Evolutionary conservation across 2,797 vertebrate genomes (phyloP).

Genomic region (Ciconia nigra): DNA sequence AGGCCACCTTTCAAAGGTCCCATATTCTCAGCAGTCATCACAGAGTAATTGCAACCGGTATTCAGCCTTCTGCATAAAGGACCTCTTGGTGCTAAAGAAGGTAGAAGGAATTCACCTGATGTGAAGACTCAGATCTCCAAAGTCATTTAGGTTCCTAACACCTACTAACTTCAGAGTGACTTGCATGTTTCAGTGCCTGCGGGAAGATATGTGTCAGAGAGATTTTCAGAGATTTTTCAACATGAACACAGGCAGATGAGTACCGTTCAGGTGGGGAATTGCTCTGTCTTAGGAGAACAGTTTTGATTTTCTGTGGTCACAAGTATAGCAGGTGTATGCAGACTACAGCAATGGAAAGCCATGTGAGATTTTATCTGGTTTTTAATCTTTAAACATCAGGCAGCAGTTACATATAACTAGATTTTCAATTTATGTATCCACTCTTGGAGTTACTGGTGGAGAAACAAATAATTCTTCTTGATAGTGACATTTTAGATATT

Average conservation of each 20-base stretch:
- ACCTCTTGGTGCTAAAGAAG: neutral
- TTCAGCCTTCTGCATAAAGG: neutral
- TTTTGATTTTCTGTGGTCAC: neutral
- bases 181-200: neutral
- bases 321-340: neutral
- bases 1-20: neutral
- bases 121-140: neutral
- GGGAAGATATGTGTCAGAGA: neutral
- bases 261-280: neutral
- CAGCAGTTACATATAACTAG: neutral
- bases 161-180: neutral
- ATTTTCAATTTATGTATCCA: neutral
- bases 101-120: neutral
- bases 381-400: neutral
- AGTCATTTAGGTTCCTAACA: neutral
- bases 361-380: neutral
- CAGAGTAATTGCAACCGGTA: neutral
- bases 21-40: neutral
- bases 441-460: neutral
- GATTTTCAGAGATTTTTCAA: neutral
- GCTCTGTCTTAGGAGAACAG: neutral
- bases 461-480: neutral
- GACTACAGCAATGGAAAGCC: neutral
- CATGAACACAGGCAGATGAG: neutral
- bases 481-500: neutral